Evolutionary conservation across 1,140 invertebrate genomes (phyloP), one percentile per base, ranked within the genome.

Genomic region (Heliconius melpomene): DNA sequence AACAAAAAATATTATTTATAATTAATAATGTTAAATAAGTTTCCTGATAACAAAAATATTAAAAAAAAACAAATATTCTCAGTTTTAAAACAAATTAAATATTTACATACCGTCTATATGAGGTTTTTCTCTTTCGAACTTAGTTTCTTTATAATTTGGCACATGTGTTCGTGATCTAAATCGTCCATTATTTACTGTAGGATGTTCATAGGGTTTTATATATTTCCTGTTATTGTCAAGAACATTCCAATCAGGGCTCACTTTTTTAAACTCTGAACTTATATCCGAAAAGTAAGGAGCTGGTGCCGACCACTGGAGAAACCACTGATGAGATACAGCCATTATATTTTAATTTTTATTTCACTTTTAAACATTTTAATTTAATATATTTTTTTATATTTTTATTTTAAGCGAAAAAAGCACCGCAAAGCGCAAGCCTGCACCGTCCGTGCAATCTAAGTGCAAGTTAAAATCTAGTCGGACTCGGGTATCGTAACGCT

Each of bases 311-410:
- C 93, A 95, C 81, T 94, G 91, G 74, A 93, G 82, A 83, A 94
- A 94, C 94, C 94, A 95, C 83, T 93, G 91, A 84, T 93, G 90
- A 16, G 91, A 91, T 83, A 94, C 88, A 46, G 84, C 82, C 82
- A 86, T 86, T 77, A 32, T 78, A 46, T 71, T 32, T 60, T 29
- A 20, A 73, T 74, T 11, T 82, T 77, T 38, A 77, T 73, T 29
- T 40, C 38, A 77, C 60, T 46, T 77, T 29, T 3, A 32, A 23
- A 60, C 54, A 60, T 60, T 23, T 60, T 60, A 60, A 23, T 46
- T 46, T 6, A 46, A 9, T 3, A 20, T 29, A n/a, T 57, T 23
- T n/a, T n/a, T 57, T 57, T 57, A 20, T 57, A 16, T 46, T 77
- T 60, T 79, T 2, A 54, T n/a, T 54, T 54, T n/a, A 54, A 20